Evolutionary conservation across 2,888 invertebrate genomes (phyloP).

Genomic region (Stenodema calcarata): DNA sequence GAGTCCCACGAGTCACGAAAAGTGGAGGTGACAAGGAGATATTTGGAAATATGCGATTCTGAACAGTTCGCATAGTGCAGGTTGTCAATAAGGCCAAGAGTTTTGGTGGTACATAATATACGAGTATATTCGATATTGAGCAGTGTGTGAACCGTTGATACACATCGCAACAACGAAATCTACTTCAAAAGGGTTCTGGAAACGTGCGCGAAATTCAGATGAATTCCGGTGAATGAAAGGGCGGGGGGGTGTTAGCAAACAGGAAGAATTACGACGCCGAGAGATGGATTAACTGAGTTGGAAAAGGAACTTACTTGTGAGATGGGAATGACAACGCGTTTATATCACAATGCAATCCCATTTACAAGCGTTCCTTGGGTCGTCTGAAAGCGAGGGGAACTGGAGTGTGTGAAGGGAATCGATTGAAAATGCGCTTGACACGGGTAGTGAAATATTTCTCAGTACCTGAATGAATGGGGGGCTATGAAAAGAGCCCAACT

Average conservation of each 20-base stretch:
- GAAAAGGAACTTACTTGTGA: background rate
- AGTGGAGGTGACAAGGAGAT: no score
- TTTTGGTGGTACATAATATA: no score
- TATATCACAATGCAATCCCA: constrained; percentile 2
- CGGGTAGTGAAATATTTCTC: background rate
- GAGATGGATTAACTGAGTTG: background rate
- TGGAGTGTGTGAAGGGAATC: background rate
- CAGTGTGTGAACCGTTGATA: no score
- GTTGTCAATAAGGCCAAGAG: no score
- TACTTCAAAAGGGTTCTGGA: background rate
- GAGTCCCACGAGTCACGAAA: no score
- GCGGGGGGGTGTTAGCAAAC: no score
- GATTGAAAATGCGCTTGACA: background rate
- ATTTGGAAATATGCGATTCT: no score
- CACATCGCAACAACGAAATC: no score
- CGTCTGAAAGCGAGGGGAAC: background rate
- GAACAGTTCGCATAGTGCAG: no score
- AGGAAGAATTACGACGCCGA: background rate
- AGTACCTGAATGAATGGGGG: background rate
- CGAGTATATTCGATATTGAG: no score
- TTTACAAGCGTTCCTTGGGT: background rate
- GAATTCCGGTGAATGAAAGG: background rate
- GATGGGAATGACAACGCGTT: background rate
- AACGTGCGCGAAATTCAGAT: background rate
- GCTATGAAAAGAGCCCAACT: background rate